These are phyloP conservation scores for Agelaius phoeniceus DNA, from an alignment of 2,113 vertebrate genomes.

Conservation along the genomic window DNA sequence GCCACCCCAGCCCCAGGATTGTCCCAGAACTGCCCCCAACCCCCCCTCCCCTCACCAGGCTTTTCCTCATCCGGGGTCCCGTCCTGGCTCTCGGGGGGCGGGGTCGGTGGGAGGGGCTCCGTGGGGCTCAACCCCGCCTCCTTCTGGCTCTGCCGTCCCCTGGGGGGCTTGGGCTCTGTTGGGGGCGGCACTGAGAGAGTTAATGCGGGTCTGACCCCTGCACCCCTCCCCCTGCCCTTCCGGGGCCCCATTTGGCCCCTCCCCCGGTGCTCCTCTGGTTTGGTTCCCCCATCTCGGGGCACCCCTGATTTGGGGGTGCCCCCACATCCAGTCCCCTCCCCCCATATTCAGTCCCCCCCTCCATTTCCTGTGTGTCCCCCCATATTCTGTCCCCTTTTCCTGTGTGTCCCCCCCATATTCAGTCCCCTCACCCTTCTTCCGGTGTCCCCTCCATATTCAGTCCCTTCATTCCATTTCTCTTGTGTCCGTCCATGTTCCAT, in stretches of 20 bases:
- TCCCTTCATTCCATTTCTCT: too few species aligned
- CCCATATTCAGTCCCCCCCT: too few species aligned
- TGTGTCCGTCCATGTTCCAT: too few species aligned
- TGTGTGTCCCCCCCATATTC: too few species aligned
- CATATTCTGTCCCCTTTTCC: neutral
- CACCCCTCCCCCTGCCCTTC: neutral
- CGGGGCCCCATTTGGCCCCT: neutral
- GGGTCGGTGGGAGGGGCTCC: neutral
- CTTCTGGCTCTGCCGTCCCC: neutral
- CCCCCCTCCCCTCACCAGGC: neutral
- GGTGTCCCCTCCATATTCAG: too few species aligned
- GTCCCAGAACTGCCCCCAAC: neutral
- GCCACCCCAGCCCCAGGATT: neutral
- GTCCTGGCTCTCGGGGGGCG: neutral
- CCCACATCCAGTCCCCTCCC: too few species aligned
- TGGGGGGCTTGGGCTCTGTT: neutral
- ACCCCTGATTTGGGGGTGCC: too few species aligned
- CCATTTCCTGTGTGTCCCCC: too few species aligned
- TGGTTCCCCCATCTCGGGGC: neutral
- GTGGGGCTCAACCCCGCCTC: neutral
- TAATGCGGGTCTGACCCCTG: rapidly evolving
- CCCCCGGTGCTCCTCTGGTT: neutral
- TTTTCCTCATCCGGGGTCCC: neutral
- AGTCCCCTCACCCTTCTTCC: too few species aligned
- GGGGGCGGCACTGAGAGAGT: neutral